phyloP scores from a whole-genome alignment of 2,797 vertebrate species.

The Octomys mimax region DNA sequence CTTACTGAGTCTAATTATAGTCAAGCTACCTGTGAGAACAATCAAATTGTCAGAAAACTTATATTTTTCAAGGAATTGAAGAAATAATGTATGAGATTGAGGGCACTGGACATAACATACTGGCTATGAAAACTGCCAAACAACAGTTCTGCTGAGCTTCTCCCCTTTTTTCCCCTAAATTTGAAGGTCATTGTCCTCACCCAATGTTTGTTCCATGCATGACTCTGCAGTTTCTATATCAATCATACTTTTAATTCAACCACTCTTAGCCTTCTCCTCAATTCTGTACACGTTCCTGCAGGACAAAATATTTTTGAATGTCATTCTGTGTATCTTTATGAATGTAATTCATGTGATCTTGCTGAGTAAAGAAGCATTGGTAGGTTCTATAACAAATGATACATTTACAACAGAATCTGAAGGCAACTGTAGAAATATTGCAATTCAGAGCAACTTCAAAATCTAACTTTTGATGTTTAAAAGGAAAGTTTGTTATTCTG shows the following conservation, averaged over 20 bases:
- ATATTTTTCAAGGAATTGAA: neutral
- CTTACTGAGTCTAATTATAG: neutral
- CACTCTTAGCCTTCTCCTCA: neutral
- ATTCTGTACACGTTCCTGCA: neutral
- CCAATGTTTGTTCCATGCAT: neutral
- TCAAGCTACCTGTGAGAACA: neutral
- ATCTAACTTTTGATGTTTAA: slow-evolving; percentile 80
- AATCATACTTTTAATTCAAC: neutral
- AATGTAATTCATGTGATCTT: neutral
- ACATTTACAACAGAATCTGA: neutral
- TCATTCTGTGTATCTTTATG: neutral
- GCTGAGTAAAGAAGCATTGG: slow-evolving; percentile 20
- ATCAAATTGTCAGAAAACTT: neutral
- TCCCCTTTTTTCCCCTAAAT: neutral
- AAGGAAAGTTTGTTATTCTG: slow-evolving; percentile 71
- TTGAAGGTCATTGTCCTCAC: neutral
- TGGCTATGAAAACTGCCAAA: neutral
- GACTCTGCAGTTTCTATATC: neutral
- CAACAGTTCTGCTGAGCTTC: neutral
- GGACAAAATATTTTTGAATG: neutral
- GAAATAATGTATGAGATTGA: neutral
- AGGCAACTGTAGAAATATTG: neutral
- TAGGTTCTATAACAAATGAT: neutral
- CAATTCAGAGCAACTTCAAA: slow-evolving; percentile 68
- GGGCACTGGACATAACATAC: neutral